phyloP scores from a whole-genome alignment of 2,113 vertebrate genomes.

The Glaucomys volans region DNA sequence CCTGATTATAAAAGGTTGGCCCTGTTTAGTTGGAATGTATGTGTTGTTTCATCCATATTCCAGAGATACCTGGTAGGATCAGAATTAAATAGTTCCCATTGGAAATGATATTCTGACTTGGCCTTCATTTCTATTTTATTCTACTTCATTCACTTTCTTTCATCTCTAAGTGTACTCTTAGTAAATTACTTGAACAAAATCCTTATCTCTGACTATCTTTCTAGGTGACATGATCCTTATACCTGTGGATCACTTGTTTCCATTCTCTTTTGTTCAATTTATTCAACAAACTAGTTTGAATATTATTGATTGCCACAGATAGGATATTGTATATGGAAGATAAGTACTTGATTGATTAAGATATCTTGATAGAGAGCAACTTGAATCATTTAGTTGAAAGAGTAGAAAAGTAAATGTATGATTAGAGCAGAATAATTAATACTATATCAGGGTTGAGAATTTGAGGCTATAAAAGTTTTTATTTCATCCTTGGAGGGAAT shows the following conservation, averaged over 20 bases:
- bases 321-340: not conserved
- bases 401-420: slow-evolving; percentile 7
- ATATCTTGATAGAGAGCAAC: not conserved
- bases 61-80: not conserved
- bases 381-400: not conserved
- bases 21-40: not conserved
- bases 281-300: not conserved
- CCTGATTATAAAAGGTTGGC: not conserved
- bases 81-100: slow-evolving; percentile 31
- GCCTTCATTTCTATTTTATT: not conserved
- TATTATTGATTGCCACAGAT: not conserved
- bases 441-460: not conserved
- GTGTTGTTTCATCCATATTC: not conserved
- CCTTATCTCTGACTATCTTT: not conserved
- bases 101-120: not conserved
- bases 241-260: not conserved
- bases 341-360: not conserved
- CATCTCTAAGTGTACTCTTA: not conserved
- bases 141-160: not conserved
- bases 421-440: not conserved
- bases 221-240: not conserved
- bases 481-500: not conserved
- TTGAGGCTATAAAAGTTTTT: not conserved
- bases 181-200: slow-evolving; percentile 34
- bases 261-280: not conserved